Evolutionary conservation across 2,113 vertebrate species (phyloP).

Genomic region (Xerus inauris): DNA sequence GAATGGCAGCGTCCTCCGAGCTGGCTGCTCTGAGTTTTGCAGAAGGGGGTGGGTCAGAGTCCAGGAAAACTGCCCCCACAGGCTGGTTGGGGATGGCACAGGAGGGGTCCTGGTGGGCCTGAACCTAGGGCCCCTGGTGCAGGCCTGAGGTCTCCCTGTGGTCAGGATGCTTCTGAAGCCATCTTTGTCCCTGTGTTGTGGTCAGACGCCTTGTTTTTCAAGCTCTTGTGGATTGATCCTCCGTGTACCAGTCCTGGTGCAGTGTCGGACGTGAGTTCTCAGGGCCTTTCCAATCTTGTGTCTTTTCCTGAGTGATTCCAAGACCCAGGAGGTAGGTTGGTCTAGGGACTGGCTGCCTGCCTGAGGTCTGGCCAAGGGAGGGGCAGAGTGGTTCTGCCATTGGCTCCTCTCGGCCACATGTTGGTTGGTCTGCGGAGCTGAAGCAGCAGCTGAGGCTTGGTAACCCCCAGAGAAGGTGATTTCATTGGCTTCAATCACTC

Average conservation of each 20-base stretch:
- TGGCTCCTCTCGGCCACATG: no score
- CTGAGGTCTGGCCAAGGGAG: background rate
- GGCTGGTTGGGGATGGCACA: background rate
- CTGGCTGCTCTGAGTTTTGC: no score
- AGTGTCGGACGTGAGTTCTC: no score
- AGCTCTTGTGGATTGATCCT: accelerated
- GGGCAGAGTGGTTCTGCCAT: background rate
- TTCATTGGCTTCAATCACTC: no score
- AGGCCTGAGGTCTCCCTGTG: background rate
- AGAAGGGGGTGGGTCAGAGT: background rate
- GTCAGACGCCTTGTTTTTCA: no score
- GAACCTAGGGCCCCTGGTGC: no score
- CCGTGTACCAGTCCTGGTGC: no score
- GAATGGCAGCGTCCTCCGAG: background rate
- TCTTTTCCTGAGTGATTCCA: background rate
- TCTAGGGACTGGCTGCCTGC: background rate
- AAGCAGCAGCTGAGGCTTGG: background rate
- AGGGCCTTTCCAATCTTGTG: accelerated
- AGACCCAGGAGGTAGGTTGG: background rate
- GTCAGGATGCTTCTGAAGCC: background rate
- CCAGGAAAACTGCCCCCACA: background rate
- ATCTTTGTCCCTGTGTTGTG: background rate
- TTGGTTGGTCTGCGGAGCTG: background rate
- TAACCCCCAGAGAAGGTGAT: background rate
- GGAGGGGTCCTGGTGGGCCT: background rate